A percentile compares a stretch with the other conserved stretches of the same genome.
Evolutionary conservation across 2,888 invertebrate genomes (phyloP).

Genomic region (Matsumyia berberina): DNA sequence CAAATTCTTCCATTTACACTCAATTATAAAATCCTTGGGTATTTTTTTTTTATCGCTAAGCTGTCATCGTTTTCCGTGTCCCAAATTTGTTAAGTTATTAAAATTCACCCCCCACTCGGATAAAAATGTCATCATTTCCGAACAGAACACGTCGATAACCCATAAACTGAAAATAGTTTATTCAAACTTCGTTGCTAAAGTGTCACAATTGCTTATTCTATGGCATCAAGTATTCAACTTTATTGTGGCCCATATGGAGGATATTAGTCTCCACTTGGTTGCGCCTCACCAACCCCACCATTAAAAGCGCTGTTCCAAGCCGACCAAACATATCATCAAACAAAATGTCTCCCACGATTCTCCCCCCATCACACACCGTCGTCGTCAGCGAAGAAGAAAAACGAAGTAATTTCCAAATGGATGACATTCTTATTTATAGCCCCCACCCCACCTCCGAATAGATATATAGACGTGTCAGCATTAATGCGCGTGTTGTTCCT

Average conservation of each 20-base stretch:
- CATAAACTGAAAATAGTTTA: conserved; percentile 69
- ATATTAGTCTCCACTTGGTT: conserved; percentile 59
- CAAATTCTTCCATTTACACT: conserved; percentile 9
- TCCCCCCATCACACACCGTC: neutral
- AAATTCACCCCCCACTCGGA: conserved; percentile 37
- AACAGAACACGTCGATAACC: conserved; percentile 57
- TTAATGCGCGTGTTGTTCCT: conserved; percentile 60
- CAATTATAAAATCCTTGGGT: conserved; percentile 3
- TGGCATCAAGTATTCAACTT: conserved; percentile 42
- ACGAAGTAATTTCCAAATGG: conserved; percentile 71
- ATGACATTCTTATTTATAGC: conserved; percentile 70
- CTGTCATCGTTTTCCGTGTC: conserved; percentile 40
- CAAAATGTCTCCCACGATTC: conserved; percentile 63
- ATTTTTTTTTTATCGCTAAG: conserved; percentile 4
- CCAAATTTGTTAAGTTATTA: conserved; percentile 53
- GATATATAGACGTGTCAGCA: conserved; percentile 65
- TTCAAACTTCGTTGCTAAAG: conserved; percentile 43
- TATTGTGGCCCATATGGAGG: conserved; percentile 62
- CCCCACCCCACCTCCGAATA: conserved; percentile 30
- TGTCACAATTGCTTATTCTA: conserved; percentile 59
- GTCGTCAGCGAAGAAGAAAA: neutral
- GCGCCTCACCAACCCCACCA: conserved; percentile 19
- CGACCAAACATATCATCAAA: conserved; percentile 24
- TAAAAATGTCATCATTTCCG: conserved; percentile 36
- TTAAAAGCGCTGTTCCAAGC: conserved; percentile 37